A percentile compares a stretch with the other conserved stretches of the same genome.
Evolutionary conservation across 2,797 vertebrate species (phyloP).

Genomic region (Pagetopsis macropterus): DNA sequence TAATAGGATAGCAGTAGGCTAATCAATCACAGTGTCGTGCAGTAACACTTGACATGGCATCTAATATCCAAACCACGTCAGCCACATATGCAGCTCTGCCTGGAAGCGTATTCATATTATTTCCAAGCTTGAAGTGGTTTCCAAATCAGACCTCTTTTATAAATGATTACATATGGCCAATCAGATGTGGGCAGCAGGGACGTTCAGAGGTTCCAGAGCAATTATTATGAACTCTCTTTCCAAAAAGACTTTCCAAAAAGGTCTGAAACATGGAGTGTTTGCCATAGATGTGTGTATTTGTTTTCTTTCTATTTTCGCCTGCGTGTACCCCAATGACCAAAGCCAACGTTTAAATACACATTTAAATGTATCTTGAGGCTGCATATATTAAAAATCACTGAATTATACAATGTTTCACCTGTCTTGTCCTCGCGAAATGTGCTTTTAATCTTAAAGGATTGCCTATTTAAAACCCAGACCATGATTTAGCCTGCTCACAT

Average conservation of each 20-base stretch:
- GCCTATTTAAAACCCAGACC: neutral
- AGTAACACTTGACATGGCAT: slow-evolving; percentile 62
- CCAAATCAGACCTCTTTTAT: slow-evolving; percentile 16
- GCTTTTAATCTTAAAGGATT: neutral
- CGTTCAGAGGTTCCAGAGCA: slow-evolving; percentile 1
- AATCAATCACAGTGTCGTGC: slow-evolving; percentile 71
- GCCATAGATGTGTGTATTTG: neutral
- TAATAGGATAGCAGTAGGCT: slow-evolving; percentile 57
- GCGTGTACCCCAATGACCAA: neutral
- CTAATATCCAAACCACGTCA: slow-evolving; percentile 31
- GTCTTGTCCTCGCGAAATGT: neutral
- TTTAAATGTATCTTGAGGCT: neutral
- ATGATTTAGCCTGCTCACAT: neutral
- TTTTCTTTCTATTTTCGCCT: neutral
- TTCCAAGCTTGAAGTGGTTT: slow-evolving; percentile 30
- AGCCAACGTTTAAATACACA: neutral
- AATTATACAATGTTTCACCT: neutral
- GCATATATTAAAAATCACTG: neutral
- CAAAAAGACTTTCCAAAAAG: neutral
- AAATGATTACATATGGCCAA: slow-evolving; percentile 6
- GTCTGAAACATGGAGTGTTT: neutral
- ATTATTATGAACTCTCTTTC: neutral
- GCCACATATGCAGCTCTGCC: slow-evolving; percentile 19
- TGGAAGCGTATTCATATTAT: slow-evolving; percentile 31
- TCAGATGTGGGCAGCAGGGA: slow-evolving; percentile 16